Evolutionary conservation across 1,140 invertebrate species (phyloP).

Genomic region (Tetraneura akinire): DNA sequence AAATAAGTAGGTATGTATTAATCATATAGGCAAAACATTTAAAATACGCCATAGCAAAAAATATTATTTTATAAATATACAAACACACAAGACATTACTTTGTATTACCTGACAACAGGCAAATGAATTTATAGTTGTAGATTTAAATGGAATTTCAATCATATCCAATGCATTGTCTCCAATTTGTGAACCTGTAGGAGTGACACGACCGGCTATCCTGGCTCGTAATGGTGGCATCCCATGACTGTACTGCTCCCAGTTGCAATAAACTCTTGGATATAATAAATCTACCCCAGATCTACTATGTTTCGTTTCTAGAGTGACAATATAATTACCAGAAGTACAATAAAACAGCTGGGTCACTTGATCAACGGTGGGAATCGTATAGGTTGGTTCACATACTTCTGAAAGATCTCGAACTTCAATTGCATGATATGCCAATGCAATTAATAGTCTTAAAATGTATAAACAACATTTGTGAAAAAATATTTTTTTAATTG

Average conservation of each 20-base stretch:
- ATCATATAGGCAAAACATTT: no score
- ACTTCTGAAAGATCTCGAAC: conserved; percentile 63
- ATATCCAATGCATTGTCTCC: conserved; percentile 63
- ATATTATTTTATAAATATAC: background rate
- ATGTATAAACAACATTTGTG: background rate
- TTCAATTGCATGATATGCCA: conserved; percentile 66
- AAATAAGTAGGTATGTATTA: no score
- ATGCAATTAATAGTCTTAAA: conserved; percentile 61
- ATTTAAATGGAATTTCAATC: conserved; percentile 69
- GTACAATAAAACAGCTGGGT: conserved; percentile 1
- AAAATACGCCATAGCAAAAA: no score
- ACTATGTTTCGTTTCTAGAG: conserved; percentile 66
- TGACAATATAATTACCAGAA: conserved; percentile 66
- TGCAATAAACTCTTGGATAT: conserved; percentile 68
- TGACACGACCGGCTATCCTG: conserved; percentile 70
- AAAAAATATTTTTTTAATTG: no score
- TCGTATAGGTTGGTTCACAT: conserved; percentile 62
- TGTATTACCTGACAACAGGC: conserved; percentile 64
- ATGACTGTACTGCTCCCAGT: conserved; percentile 63
- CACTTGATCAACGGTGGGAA: conserved; percentile 69
- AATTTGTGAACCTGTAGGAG: conserved; percentile 61
- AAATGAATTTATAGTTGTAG: conserved; percentile 61
- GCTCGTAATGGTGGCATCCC: conserved; percentile 67
- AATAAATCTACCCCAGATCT: conserved; percentile 62
- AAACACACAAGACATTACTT: no score